These are phyloP conservation scores for Cataglyphis rosenhaueri DNA, from an alignment of 2,888 invertebrate species.

Conservation along the genomic window DNA sequence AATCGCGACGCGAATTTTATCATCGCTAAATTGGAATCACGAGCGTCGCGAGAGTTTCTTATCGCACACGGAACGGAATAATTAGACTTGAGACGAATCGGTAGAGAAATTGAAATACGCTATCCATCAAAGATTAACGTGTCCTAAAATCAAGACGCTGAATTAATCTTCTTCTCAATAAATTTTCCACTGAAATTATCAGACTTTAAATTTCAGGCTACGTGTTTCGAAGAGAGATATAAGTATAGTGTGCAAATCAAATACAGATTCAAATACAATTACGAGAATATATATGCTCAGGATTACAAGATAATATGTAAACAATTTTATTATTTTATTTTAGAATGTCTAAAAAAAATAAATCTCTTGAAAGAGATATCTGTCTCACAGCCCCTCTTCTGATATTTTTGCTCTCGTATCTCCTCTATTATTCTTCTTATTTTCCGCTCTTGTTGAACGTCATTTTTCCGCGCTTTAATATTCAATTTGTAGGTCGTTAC, in stretches of 20 bases:
- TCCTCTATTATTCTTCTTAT: not conserved
- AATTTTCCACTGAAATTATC: not conserved
- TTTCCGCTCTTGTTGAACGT: slow-evolving; percentile 12
- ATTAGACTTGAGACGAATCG: not conserved
- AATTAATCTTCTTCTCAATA: not conserved
- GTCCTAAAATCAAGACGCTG: not conserved
- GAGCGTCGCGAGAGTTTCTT: slow-evolving; percentile 4
- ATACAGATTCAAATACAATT: not conserved
- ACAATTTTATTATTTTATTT: not conserved
- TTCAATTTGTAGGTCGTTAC: slow-evolving; percentile 46
- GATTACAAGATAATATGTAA: not conserved
- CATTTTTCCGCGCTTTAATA: slow-evolving; percentile 41
- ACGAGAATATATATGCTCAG: not conserved
- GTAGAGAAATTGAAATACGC: not conserved
- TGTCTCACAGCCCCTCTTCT: not conserved
- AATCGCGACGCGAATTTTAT: slow-evolving; percentile 30
- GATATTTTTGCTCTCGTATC: not conserved
- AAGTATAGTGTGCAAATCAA: not conserved
- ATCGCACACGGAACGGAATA: not conserved
- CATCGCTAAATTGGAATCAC: slow-evolving; percentile 24
- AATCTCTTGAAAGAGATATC: not conserved
- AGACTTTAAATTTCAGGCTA: not conserved
- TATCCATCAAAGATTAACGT: not conserved
- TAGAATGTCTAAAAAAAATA: not conserved
- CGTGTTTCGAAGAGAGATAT: not conserved